phyloP scores from a whole-genome alignment of 2,113 vertebrate genomes.

The Notothenia rossii region DNA sequence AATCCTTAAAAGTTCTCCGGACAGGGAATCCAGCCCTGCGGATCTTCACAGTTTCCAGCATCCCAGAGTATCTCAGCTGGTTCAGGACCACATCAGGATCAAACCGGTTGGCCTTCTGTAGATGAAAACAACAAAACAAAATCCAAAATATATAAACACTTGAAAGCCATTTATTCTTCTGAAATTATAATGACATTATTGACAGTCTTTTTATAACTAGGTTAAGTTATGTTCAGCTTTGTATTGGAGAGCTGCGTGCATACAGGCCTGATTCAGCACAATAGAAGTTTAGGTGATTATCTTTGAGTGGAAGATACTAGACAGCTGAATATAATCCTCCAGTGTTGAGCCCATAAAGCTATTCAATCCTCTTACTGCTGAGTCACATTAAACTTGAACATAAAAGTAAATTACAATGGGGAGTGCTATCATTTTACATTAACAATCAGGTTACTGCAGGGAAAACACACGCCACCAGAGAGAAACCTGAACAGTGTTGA shows the following conservation, averaged over 20 bases:
- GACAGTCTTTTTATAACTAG: neutral
- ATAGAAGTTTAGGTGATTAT: slow-evolving; percentile 7
- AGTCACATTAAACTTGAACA: slow-evolving; percentile 63
- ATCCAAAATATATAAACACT: neutral
- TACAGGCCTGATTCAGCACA: neutral
- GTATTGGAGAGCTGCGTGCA: neutral
- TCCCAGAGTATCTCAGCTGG: slow-evolving; percentile 92
- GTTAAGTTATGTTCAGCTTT: slow-evolving; percentile 4
- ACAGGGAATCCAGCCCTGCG: slow-evolving; percentile 92
- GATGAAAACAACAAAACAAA: slow-evolving; percentile 17
- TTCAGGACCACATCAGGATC: slow-evolving; percentile 90
- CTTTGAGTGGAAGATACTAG: slow-evolving; percentile 18
- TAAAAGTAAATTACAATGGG: slow-evolving; percentile 47
- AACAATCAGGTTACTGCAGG: slow-evolving; percentile 64
- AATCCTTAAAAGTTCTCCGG: slow-evolving; percentile 89
- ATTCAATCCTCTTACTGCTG: slow-evolving; percentile 40
- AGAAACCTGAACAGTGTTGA: slow-evolving; percentile 61
- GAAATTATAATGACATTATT: neutral
- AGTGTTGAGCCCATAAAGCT: slow-evolving; percentile 27
- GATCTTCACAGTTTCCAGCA: slow-evolving; percentile 95
- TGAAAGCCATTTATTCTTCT: neutral
- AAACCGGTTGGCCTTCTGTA: slow-evolving; percentile 87
- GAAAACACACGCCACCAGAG: slow-evolving; percentile 42
- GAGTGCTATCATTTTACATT: slow-evolving; percentile 68
- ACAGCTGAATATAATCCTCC: slow-evolving; percentile 21